Evolutionary conservation across 2,888 invertebrate species (phyloP), one percentile per base, ranked within the genome.

Genomic region (Argynnis bischoffii): DNA sequence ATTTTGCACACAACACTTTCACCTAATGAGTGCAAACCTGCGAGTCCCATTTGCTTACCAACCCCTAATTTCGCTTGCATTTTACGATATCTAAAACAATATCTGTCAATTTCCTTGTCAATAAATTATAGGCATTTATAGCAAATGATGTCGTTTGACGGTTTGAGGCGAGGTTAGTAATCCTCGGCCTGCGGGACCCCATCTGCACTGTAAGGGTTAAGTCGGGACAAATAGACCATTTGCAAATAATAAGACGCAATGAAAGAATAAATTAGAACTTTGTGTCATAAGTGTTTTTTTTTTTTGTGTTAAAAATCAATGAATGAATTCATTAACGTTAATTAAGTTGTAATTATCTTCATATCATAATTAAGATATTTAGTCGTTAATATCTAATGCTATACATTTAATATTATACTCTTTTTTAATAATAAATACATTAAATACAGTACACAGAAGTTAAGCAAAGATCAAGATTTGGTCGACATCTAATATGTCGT

Each of bases 211-310:
- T 84, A 91, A 91, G 91, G 91, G 91, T 92, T 92, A 90, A 90
- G 88, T 88, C 88, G 87, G 89, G 88, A 91, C 90, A 92, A 90
- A 91, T 90, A 90, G 89, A 87, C 90, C 90, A 89, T 92, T 92
- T 92, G 90, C 90, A 92, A 92, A 91, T 89, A 92, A 91, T 91
- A 92, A 92, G 90, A 89, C 88, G 90, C 90, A 89, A 86, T 90
- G 90, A 89, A 92, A 90, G 90, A 90, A 91, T 91, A 90, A 90
- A 91, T 92, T 92, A 92, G 87, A 84, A 87, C 79, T 73, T 71
- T 56, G 76, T 76, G 78, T 72, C 74, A 53, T 14, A 26, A 53
- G 26, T 21, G 8, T 5, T 57, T 48, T 5, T 8, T 5, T 57
- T 48, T 5, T 8, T 35, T 35, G 35, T 35, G 35, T 35, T 35